phyloP scores from a whole-genome alignment of 2,797 vertebrate genomes.

The Anguilla anguilla region DNA sequence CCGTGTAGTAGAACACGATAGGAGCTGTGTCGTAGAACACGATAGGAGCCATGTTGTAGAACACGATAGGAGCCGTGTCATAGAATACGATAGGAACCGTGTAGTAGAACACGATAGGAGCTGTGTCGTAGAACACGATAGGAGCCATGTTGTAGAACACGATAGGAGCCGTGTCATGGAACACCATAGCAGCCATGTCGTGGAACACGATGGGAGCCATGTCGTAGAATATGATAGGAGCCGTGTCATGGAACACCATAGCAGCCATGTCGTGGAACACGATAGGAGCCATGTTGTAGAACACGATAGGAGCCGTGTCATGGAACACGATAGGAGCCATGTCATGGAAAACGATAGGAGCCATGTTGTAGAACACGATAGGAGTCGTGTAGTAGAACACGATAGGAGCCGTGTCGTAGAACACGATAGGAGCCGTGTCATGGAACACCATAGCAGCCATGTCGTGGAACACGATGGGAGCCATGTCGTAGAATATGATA shows the following conservation, averaged over 20 bases:
- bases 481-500: neutral
- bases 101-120: neutral
- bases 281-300: too few relatives aligned
- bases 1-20: neutral
- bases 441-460: too few relatives aligned
- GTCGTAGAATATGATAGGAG: neutral
- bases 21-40: neutral
- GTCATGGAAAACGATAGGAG: neutral
- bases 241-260: neutral
- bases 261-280: too few relatives aligned
- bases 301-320: slow-evolving; percentile 1
- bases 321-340: neutral
- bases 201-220: neutral
- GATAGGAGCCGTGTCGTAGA: too few relatives aligned
- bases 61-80: neutral
- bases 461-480: neutral
- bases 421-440: too few relatives aligned
- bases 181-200: neutral
- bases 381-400: too few relatives aligned
- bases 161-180: neutral
- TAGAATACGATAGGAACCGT: neutral
- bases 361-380: too few relatives aligned
- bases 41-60: neutral
- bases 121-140: neutral
- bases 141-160: neutral